Base-by-base conservation (phyloP, 2,888 invertebrate genomes). In the Punctoribates punctum region DNA sequence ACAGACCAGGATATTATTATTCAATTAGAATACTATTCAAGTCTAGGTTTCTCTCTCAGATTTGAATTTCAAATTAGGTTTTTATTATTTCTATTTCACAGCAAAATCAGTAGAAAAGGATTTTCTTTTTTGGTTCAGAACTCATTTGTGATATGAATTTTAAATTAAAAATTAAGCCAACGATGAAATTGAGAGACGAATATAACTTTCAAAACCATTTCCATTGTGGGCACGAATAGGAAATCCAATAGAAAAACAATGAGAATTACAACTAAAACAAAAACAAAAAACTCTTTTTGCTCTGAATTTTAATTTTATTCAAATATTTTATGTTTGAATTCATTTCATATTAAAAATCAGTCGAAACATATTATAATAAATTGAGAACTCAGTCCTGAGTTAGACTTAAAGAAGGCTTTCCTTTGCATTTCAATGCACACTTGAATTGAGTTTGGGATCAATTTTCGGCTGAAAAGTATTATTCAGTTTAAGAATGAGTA, bases 131-230 rank as follows among this genome's bases (percentile, higher is more conserved):
- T 13, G 23, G 25, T 6, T 5, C 2, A 25, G 11, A 34, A 65
- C 34, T 65, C 65, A 65, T 65, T 65, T 65, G 34, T 65, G 65
- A 34, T 65, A 65, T 65, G 65, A 65, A 65, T 65, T 65, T 65
- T 65, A 65, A 34, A 65, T 65, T 27, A 27, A 65, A 65, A 65
- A 65, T 65, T 65, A 34, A 65, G 17, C 17, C 65, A 29, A 65
- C 9, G 65, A 65, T 17, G 34, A 65, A 65, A 65, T 65, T 57
- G 57, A 57, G 25, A 23, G 57, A 57, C 57, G 25, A 57, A n/a
- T 54, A 54, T 11, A 48, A 48, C 48, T 3, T 17, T 17, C 3
- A 42, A 5, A 48, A 6, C 17, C 11, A 4, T 11, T 17, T 48
- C 48, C 15, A 48, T 48, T 48, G 8, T 9, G 5, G 8, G 5